Base-by-base conservation (phyloP, 2,113 vertebrate genomes). In the Cettia cetti region DNA sequence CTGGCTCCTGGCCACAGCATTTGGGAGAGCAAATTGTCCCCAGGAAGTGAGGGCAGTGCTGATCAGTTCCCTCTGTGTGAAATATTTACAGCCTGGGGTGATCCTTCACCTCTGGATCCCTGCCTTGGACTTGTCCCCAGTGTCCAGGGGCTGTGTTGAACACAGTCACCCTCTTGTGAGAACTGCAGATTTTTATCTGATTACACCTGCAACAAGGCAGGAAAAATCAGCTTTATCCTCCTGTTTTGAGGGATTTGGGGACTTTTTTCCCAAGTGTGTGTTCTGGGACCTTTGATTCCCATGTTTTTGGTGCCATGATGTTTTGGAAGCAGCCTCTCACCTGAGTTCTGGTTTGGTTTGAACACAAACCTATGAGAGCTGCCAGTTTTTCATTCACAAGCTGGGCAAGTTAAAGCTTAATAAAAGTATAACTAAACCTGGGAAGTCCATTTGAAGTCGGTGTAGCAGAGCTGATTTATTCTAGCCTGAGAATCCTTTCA, bases 21-120 rank as follows among this genome's bases (percentile, higher is more conserved):
- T 69, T 65, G 64, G 79, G 75, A 63, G 53, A 64, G 61, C 42
- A 49, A 11, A 85, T 92, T 85, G 57, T 94, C 86, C 86, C 70
- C 45, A 50, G 45, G 9, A 37, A 80, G 27, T 5, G 16, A 59
- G 44, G n/a, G 31, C n/a, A 90, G 56, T 42, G 42, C 52, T 89
- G 60, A 28, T n/a, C 90, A 66, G 47, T 11, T 82, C 59, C 33
- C 42, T n/a, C 44, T 17, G 21, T 50, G 11, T 45, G 78, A 71
- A 92, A 83, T 82, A 75, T 94, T 91, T 63, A 26, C 90, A 20
- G 24, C 14, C 2, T 6, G 16, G 45, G 26, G 60, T 64, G 44
- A 65, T 72, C 11, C 21, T 9, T 74, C 33, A 11, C 4, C 47
- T 16, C 14, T 9, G 77, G 21, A 27, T 53, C 27, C 10, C 4